Evolutionary conservation across 2,113 vertebrate genomes (phyloP).

Genomic region (Peucedramus taeniatus): DNA sequence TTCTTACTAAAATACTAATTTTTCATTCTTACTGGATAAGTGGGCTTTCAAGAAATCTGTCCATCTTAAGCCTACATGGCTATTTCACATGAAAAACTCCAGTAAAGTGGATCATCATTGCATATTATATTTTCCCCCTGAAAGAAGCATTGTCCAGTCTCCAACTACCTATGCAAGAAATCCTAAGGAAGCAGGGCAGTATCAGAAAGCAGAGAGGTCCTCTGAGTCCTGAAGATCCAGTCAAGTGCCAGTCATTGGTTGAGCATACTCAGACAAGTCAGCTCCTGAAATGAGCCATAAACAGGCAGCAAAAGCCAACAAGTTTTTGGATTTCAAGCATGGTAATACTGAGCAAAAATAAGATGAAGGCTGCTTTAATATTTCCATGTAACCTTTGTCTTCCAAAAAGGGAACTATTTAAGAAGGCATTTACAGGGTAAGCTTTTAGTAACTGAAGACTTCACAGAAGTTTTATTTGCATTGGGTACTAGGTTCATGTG

Average conservation of each 20-base stretch:
- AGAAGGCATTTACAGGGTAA: not conserved
- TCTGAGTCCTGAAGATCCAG: not conserved
- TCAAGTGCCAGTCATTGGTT: not conserved
- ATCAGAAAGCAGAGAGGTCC: not conserved
- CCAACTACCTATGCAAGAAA: not conserved
- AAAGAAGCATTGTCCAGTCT: not conserved
- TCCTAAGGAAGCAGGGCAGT: fast-evolving
- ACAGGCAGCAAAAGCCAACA: not conserved
- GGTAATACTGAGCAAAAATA: not conserved
- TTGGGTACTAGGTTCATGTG: not conserved
- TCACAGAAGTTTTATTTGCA: not conserved
- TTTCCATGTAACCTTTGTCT: not conserved
- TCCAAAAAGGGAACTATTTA: not conserved
- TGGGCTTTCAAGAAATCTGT: not conserved
- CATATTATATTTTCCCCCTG: not conserved
- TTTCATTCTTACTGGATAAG: not conserved
- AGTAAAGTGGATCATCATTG: not conserved
- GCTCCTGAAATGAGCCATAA: not conserved
- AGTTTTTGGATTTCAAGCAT: not conserved
- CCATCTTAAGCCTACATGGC: not conserved
- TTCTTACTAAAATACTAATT: not conserved
- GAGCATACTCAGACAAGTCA: not conserved
- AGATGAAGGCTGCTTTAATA: not conserved
- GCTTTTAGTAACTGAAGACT: not conserved
- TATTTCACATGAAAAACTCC: not conserved